Base-by-base conservation (phyloP, 1,140 invertebrate genomes). In the Parasteatoda tepidariorum region DNA sequence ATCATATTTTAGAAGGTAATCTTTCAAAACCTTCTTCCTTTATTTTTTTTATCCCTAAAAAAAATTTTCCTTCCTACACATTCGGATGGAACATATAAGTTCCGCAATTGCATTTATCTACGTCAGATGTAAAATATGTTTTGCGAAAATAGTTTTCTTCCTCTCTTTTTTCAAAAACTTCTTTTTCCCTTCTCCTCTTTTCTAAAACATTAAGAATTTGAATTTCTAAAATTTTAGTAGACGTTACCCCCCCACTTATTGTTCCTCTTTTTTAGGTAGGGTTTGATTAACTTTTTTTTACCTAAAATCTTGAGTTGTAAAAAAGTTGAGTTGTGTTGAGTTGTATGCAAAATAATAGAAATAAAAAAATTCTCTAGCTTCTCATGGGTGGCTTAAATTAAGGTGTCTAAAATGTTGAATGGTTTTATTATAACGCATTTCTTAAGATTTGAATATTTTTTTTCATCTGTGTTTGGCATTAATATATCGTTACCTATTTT, bases 91-190 rank as follows among this genome's bases (percentile, higher is more conserved):
- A 48, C 9, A 18, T 48, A 48, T 48, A 48, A 18, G 38, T 28
- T 31, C 33, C 38, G 34, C 22, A 7, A 28, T 30, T 66, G n/a
- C 76, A 79, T 79, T 79, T 62, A 68, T 79, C 76, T 79, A 26
- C 68, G 76, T 79, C 76, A 79, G 30, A 57, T n/a, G 76, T 79
- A 68, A 79, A 79, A 79, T 68, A 79, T 78, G 74, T 78, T 78
- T 78, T 64, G 74, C 74, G 31, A 66, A 78, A 64, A 64, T 76
- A 62, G 34, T 22, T 64, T 33, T 24, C 24, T 30, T 26, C 38
- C 22, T 71, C 68, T 22, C 31, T 26, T 55, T 24, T 38, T n/a
- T 28, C 22, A 71, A 55, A 55, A 26, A 18, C 9, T 48, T 48
- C 9, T 9, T 2, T 9, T 48, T 48, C 18, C 4, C 18, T 48